Conservation (phyloP, 2,113 vertebrate species). For the Scomber japonicus region DNA sequence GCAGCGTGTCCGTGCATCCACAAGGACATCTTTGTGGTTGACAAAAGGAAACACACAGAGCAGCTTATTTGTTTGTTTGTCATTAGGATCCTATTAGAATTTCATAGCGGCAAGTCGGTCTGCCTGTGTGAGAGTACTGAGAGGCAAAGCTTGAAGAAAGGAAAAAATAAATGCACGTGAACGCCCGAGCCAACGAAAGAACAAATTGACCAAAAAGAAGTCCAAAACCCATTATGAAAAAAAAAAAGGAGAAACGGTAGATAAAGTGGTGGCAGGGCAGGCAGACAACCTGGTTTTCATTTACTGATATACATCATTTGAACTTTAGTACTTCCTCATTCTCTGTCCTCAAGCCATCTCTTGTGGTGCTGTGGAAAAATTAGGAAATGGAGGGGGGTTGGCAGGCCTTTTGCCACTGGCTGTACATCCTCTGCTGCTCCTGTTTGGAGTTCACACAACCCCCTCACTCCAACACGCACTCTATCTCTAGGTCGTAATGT, state of each 20-base stretch:
- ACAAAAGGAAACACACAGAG: not conserved
- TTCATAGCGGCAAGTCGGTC: not conserved
- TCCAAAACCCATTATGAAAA: not conserved
- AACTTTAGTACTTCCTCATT: slow-evolving; percentile 78
- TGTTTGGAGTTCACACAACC: slow-evolving; percentile 25
- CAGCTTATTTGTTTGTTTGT: not conserved
- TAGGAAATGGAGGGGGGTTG: slow-evolving; percentile 54
- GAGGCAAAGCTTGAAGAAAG: not conserved
- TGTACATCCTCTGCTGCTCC: slow-evolving; percentile 15
- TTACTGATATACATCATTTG: slow-evolving; percentile 64
- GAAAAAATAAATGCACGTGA: not conserved
- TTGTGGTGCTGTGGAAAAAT: slow-evolving; percentile 52
- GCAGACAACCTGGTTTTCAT: slow-evolving; percentile 5
- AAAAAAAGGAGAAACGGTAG: not conserved
- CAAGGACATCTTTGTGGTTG: slow-evolving; percentile 1
- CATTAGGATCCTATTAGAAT: slow-evolving; percentile 6
- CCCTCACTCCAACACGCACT: not conserved
- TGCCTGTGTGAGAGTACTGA: not conserved
- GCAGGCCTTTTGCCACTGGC: not conserved
- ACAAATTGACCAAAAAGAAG: not conserved
- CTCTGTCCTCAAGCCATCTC: slow-evolving; percentile 50
- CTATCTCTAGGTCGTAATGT: not conserved
- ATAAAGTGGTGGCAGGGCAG: not conserved
- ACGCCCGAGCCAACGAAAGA: not conserved
- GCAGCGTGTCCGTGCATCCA: not conserved